A percentile compares a stretch with the other conserved stretches of the same genome.
phyloP scores from a whole-genome alignment of 2,797 vertebrate species.

The Ficedula albicollis region DNA sequence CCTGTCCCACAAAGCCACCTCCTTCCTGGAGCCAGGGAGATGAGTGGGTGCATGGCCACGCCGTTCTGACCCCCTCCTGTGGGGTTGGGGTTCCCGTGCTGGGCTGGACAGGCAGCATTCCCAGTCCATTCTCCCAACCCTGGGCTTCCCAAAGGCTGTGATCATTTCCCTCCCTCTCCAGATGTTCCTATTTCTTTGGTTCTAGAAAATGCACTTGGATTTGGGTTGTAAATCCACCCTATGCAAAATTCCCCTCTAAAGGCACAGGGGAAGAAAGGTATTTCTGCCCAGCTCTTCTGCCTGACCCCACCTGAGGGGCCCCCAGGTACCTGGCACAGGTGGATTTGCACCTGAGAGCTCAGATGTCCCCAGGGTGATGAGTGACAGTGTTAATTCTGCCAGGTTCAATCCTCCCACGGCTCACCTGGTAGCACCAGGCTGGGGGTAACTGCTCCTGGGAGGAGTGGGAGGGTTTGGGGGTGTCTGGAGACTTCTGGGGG shows the following conservation, averaged over 20 bases:
- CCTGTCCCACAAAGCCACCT: neutral
- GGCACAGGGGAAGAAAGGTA: fast-evolving
- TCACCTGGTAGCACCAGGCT: fast-evolving
- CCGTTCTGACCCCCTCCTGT: neutral
- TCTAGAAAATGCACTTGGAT: fast-evolving
- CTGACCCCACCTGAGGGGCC: neutral
- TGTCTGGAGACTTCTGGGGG: neutral
- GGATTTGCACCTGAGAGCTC: neutral
- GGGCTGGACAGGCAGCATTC: neutral
- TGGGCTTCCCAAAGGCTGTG: no score
- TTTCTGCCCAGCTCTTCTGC: neutral
- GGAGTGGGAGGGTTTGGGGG: neutral
- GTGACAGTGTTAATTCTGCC: neutral
- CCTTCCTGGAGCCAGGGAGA: fast-evolving
- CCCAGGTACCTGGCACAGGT: neutral
- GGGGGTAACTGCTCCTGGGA: neutral
- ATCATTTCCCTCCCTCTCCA: neutral
- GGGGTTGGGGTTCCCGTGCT: neutral
- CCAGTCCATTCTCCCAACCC: no score
- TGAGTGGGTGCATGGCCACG: fast-evolving
- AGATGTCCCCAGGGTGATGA: neutral
- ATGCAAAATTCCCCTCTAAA: neutral
- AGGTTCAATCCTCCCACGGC: no score
- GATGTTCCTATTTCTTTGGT: neutral
- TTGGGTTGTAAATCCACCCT: neutral